Evolutionary conservation across 2,113 vertebrate genomes (phyloP).

Genomic region (Mohoua ochrocephala): DNA sequence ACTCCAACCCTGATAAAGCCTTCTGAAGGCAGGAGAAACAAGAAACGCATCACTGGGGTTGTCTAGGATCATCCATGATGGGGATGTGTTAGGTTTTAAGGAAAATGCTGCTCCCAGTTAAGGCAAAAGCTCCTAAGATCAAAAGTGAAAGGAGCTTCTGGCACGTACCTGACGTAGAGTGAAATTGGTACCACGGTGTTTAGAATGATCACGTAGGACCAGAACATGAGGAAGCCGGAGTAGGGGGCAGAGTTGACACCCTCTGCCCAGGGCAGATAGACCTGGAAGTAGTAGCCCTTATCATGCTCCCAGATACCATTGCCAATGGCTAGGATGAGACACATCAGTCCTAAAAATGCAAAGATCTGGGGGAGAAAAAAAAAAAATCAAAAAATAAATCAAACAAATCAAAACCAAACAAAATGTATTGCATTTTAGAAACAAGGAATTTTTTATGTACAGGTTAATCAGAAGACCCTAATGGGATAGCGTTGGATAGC

Average conservation of each 20-base stretch:
- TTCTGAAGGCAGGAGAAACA: not conserved
- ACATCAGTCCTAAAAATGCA: constrained; percentile 82
- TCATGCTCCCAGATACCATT: constrained; percentile 84
- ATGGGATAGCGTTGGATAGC: not conserved
- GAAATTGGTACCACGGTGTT: constrained; percentile 98
- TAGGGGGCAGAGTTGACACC: constrained; percentile 67
- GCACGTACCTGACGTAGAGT: constrained; percentile 88
- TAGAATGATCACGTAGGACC: constrained; percentile 95
- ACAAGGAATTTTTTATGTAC: not conserved
- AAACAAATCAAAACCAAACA: not conserved
- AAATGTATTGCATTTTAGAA: not conserved
- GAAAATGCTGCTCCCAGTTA: not conserved
- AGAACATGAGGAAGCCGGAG: constrained; percentile 85
- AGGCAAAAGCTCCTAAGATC: not conserved
- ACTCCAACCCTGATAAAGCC: not conserved
- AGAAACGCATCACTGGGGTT: not conserved
- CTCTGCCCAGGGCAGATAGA: constrained; percentile 80
- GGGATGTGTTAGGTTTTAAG: not conserved
- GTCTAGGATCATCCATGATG: too few species aligned
- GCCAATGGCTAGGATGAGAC: constrained; percentile 82
- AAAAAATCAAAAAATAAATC: not conserved
- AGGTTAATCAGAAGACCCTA: not conserved
- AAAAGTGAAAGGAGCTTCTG: not conserved
- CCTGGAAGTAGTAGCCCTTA: constrained; percentile 80
- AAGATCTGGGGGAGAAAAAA: constrained; percentile 79